Evolutionary conservation across 2,797 vertebrate genomes (phyloP).

Genomic region (Melanotaenia maccullochi): DNA sequence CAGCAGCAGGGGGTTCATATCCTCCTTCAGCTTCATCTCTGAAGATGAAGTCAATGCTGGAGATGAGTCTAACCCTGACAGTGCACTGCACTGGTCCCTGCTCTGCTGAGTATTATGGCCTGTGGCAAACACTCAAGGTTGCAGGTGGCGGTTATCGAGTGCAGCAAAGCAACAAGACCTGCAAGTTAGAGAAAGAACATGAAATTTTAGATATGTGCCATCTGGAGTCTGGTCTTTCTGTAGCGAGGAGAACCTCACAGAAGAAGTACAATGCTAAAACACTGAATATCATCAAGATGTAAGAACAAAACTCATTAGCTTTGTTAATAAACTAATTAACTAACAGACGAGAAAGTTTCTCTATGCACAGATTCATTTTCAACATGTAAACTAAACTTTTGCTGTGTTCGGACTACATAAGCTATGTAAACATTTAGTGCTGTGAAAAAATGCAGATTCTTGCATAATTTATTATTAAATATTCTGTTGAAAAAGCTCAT

Average conservation of each 20-base stretch:
- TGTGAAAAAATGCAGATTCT: background rate
- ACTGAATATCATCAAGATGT: background rate
- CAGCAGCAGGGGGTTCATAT: slow-evolving; percentile 92
- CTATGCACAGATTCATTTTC: background rate
- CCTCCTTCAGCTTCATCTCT: slow-evolving; percentile 95
- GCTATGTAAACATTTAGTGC: background rate
- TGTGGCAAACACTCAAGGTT: slow-evolving; percentile 14
- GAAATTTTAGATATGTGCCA: slow-evolving; percentile 25
- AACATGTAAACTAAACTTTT: background rate
- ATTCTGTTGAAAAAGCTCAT: slow-evolving; percentile 1
- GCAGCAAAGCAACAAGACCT: slow-evolving; percentile 48
- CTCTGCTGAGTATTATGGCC: slow-evolving; percentile 1
- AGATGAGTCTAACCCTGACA: slow-evolving; percentile 17
- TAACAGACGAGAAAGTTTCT: background rate
- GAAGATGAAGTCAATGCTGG: slow-evolving; percentile 23
- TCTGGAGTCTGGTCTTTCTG: slow-evolving; percentile 3
- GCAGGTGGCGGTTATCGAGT: slow-evolving; percentile 16
- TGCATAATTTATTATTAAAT: background rate
- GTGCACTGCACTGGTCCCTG: slow-evolving; percentile 11
- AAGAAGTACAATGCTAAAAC: background rate
- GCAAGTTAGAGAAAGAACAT: slow-evolving; percentile 43
- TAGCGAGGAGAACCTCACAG: background rate
- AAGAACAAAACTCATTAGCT: background rate
- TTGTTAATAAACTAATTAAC: background rate
- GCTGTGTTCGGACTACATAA: background rate